phyloP scores from a whole-genome alignment of 2,888 invertebrate genomes.

The Drosophila kokeensis region DNA sequence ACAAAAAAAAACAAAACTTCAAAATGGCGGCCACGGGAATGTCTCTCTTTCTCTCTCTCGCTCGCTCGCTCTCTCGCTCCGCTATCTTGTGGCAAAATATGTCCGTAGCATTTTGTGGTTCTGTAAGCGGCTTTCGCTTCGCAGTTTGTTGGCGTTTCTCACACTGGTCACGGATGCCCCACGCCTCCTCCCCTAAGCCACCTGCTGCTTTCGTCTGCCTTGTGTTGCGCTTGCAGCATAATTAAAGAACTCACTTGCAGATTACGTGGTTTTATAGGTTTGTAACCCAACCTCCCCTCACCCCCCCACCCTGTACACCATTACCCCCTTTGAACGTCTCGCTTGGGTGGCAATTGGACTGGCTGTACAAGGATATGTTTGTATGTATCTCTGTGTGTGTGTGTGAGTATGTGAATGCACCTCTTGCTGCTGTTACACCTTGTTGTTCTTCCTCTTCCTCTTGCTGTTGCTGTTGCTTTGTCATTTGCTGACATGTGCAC shows the following conservation, averaged over 20 bases:
- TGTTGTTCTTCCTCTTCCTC: conserved; percentile 17
- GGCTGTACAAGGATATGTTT: conserved; percentile 13
- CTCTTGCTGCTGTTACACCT: conserved; percentile 5
- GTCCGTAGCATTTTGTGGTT: conserved; percentile 81
- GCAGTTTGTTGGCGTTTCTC: conserved; percentile 71
- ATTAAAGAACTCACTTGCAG: conserved; percentile 81
- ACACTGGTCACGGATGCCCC: conserved; percentile 27
- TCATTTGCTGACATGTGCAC: conserved; percentile 11
- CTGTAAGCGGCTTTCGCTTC: conserved; percentile 77
- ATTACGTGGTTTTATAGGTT: conserved; percentile 78
- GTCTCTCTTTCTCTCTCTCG: not conserved
- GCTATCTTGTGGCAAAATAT: conserved; percentile 57
- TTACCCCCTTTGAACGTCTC: not conserved
- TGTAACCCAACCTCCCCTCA: conserved; percentile 17
- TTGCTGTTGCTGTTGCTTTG: conserved; percentile 1
- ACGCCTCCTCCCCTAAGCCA: conserved; percentile 4
- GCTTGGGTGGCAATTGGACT: conserved; percentile 6
- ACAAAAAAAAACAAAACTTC: conserved; percentile 53
- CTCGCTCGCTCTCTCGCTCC: no score
- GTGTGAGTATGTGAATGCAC: not conserved
- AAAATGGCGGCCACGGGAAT: conserved; percentile 58
- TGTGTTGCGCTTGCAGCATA: conserved; percentile 75
- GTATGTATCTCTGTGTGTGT: not conserved
- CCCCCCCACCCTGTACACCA: no score
- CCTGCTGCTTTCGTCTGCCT: conserved; percentile 60